Evolutionary conservation across 2,888 invertebrate species (phyloP).

Genomic region (Drosophila paranaensis): DNA sequence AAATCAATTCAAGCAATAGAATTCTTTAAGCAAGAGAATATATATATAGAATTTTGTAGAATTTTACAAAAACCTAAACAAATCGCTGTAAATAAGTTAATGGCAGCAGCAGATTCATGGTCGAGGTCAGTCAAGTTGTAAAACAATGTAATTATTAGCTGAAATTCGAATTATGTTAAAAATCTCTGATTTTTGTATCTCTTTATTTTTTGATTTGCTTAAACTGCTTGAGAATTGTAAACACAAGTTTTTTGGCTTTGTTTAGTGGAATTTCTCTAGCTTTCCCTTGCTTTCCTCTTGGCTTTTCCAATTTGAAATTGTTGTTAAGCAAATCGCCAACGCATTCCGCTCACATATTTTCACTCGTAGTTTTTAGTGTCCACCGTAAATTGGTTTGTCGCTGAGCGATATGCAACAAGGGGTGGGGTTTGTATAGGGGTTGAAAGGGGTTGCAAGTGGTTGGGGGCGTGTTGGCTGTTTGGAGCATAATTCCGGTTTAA

Average conservation of each 20-base stretch:
- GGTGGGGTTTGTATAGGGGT: slow-evolving; percentile 2
- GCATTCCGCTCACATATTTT: slow-evolving; percentile 26
- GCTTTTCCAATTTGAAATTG: slow-evolving; percentile 11
- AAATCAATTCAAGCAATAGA: neutral
- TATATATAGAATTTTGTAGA: neutral
- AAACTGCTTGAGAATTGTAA: slow-evolving; percentile 22
- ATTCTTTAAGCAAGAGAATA: neutral
- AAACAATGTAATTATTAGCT: neutral
- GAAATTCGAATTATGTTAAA: slow-evolving; percentile 1
- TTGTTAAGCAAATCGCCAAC: slow-evolving; percentile 8
- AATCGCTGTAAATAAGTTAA: slow-evolving; percentile 5
- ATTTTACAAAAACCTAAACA: slow-evolving; percentile 1
- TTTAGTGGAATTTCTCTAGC: too few species aligned
- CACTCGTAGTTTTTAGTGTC: slow-evolving; percentile 33
- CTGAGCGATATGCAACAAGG: slow-evolving; percentile 43
- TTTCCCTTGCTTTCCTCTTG: neutral
- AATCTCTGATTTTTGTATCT: neutral
- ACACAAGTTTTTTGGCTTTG: slow-evolving; percentile 11
- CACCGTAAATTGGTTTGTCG: slow-evolving; percentile 54
- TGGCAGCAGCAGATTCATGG: slow-evolving; percentile 9
- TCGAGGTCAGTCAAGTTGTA: slow-evolving; percentile 3
- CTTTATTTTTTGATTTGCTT: neutral
- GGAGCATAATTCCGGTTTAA: slow-evolving; percentile 7
- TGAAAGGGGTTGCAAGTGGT: neutral
- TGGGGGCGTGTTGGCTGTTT: neutral